phyloP scores from a whole-genome alignment of 2,888 invertebrate genomes.

The Therioaphis trifolii region DNA sequence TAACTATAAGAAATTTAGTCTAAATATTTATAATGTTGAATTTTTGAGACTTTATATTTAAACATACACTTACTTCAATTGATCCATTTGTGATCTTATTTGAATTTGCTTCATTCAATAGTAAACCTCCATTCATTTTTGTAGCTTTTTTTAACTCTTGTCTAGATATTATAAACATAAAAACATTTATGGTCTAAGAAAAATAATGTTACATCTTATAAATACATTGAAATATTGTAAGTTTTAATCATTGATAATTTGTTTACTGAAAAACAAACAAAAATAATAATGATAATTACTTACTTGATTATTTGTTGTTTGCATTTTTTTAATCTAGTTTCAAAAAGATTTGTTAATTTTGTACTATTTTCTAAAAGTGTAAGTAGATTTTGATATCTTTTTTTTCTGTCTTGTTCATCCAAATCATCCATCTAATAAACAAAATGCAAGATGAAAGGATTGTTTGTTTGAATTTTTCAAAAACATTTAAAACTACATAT shows the following conservation, averaged over 20 bases:
- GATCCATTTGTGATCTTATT: not conserved
- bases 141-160: conserved; percentile 28
- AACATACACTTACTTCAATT: conserved; percentile 16
- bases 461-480: not conserved
- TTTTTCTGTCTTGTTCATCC: conserved; percentile 64
- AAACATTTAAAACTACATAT: not conserved
- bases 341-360: conserved; percentile 65
- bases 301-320: conserved; percentile 61
- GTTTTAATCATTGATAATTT: not conserved
- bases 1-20: not conserved
- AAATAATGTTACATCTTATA: too few relatives aligned
- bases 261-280: not conserved
- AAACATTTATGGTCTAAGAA: not conserved
- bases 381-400: conserved; percentile 65
- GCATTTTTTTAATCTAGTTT: conserved; percentile 64
- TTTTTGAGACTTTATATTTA: not conserved
- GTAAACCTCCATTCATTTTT: conserved; percentile 1
- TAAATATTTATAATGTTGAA: not conserved
- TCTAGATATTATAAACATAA: conserved; percentile 17
- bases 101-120: not conserved
- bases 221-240: not conserved
- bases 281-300: conserved; percentile 11
- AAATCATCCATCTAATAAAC: conserved; percentile 63
- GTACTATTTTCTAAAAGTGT: conserved; percentile 65
- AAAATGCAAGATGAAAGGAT: not conserved